Base-by-base conservation (phyloP, 2,888 invertebrate species). In the Volucella zonaria region DNA sequence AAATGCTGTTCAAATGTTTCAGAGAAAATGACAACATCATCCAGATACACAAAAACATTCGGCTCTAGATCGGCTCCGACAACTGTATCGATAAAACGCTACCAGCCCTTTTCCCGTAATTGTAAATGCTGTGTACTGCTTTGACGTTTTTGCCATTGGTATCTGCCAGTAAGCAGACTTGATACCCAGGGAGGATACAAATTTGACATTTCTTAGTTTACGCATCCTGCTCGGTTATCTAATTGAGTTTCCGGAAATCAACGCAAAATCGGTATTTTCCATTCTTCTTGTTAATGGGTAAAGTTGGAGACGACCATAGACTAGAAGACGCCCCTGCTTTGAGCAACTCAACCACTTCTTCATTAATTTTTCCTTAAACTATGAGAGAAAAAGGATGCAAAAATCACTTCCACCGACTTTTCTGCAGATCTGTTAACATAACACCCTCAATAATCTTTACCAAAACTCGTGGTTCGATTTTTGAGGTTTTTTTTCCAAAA, bases 271-370 rank as follows among this genome's bases (percentile, higher is more conserved):
- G n/a, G n/a, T n/a, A n/a, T n/a, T n/a, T n/a, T n/a, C n/a, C n/a
- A n/a, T n/a, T n/a, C 15, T 86, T 87, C 47, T 88, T 88, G 47
- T 68, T 78, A 11, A 87, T 82, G 3, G 88, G 52, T 3, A 88
- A 81, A 18, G 86, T 79, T 1, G 87, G 78, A 1, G 87, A 87
- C 2, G 61, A 67, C 73, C 86, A 88, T 8, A 83, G 64, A 61
- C 86, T 87, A n/a, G 66, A 61, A 0, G 87, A 87, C 3, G 82
- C 86, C 4, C 81, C 87, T 45, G 82, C 59, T 11, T 70, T 58
- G n/a, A 87, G 56, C 88, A 88, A 87, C 6, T 78, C 74, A 8
- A 87, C 83, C 1, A 88, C 66, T 38, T 87, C 83, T 11, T 68
- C 56, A 59, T 88, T 79, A 12, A 89, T 86, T 8, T 86, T 58